A percentile compares a stretch with the other conserved stretches of the same genome.
These are phyloP conservation scores for Lycia hirtaria DNA, from an alignment of 2,888 invertebrate species.

Conservation along the genomic window DNA sequence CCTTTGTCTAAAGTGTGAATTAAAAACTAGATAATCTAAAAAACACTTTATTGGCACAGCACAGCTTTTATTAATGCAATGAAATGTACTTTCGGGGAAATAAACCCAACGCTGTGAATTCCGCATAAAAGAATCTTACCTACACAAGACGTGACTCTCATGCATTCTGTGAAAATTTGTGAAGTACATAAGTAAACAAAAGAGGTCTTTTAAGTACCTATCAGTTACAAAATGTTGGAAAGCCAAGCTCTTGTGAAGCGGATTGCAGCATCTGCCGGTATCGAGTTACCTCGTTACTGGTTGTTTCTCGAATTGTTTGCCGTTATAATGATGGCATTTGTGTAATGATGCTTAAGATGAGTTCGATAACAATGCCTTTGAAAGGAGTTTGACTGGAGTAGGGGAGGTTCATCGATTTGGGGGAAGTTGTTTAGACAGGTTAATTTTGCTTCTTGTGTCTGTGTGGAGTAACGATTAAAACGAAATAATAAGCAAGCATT, in stretches of 20 bases:
- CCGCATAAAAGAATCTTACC: no score
- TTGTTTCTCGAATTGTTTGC: conserved; percentile 16
- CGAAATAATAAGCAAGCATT: no score
- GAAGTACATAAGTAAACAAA: no score
- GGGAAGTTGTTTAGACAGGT: not conserved
- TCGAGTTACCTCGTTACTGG: conserved; percentile 16
- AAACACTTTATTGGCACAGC: no score
- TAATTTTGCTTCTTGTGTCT: not conserved
- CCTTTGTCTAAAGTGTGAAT: no score
- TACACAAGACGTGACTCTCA: no score
- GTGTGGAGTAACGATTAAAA: no score
- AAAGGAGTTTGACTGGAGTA: conserved; percentile 11
- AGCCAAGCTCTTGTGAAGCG: not conserved
- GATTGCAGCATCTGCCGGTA: conserved; percentile 7
- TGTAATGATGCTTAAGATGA: conserved; percentile 25
- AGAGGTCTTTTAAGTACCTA: not conserved
- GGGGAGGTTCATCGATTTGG: conserved; percentile 14
- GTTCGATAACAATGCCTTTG: conserved; percentile 24
- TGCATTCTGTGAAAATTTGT: no score
- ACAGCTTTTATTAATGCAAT: no score
- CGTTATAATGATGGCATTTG: conserved; percentile 22
- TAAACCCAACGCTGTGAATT: no score
- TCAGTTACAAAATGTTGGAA: not conserved
- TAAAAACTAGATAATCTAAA: no score
- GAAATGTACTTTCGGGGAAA: no score